Conservation (phyloP, 2,888 invertebrate species). For the Nipponacmea schrenckii region DNA sequence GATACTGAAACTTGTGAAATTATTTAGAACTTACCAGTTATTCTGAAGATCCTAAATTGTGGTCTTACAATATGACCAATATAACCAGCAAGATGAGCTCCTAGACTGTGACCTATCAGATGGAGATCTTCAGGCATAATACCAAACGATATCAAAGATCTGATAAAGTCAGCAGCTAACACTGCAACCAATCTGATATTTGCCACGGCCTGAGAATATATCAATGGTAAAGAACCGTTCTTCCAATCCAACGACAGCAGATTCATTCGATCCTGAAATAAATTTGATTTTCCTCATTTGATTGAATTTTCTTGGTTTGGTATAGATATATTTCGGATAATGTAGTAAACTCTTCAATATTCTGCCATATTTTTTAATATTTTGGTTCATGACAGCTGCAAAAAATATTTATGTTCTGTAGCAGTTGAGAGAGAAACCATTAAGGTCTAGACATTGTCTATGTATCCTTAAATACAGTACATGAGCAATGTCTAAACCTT, state of each 20-base stretch:
- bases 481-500: constrained; percentile 6
- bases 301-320: too few species aligned
- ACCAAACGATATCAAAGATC: constrained; percentile 23
- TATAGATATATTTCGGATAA: too few species aligned
- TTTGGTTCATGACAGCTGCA: too few species aligned
- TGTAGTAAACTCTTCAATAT: too few species aligned
- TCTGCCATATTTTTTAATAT: too few species aligned
- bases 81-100: constrained; percentile 88
- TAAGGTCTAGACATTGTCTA: constrained; percentile 8
- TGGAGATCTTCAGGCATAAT: constrained; percentile 35
- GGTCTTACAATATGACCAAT: constrained; percentile 75
- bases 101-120: constrained; percentile 84
- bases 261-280: constrained; percentile 41
- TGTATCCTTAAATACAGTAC: background rate
- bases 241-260: constrained; percentile 53
- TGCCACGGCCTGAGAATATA: constrained; percentile 88
- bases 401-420: too few species aligned
- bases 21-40: constrained; percentile 52
- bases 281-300: background rate
- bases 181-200: constrained; percentile 85
- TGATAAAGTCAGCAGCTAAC: constrained; percentile 33
- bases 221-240: constrained; percentile 35
- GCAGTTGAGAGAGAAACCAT: background rate
- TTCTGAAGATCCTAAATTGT: constrained; percentile 56
- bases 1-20: too few species aligned